Evolutionary conservation across 2,888 invertebrate genomes (phyloP).

Genomic region (Nomada fabriciana): DNA sequence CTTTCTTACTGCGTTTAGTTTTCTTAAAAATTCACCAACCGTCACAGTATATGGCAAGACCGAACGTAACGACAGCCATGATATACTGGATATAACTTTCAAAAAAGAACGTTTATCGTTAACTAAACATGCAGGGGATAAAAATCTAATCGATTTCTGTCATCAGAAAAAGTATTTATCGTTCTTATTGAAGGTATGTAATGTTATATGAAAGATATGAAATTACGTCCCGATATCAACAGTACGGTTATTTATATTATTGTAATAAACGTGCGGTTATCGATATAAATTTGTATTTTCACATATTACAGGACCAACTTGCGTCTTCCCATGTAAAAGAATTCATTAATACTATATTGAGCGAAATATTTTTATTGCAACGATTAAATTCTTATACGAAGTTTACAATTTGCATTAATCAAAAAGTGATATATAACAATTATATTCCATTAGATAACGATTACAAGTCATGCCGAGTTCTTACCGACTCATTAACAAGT

Average conservation of each 20-base stretch:
- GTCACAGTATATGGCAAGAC: constrained; percentile 36
- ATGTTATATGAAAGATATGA: background rate
- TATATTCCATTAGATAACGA: constrained; percentile 59
- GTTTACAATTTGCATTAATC: constrained; percentile 62
- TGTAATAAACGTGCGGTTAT: background rate
- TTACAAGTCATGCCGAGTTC: constrained; percentile 62
- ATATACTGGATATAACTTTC: constrained; percentile 25
- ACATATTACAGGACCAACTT: constrained; percentile 70
- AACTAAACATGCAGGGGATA: background rate
- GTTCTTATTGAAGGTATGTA: constrained; percentile 59
- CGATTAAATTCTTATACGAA: constrained; percentile 62
- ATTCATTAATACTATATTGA: constrained; percentile 61
- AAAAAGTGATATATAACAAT: constrained; percentile 66
- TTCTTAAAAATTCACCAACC: constrained; percentile 11
- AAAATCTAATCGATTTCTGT: constrained; percentile 16
- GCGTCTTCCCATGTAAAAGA: constrained; percentile 34
- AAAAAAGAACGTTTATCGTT: background rate
- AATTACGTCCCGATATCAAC: background rate
- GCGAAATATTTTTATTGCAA: constrained; percentile 61
- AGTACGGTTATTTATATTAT: background rate
- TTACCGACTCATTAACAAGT: constrained; percentile 64
- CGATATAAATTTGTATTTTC: constrained; percentile 16
- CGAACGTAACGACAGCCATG: constrained; percentile 3
- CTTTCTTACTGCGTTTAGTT: background rate
- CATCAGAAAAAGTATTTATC: constrained; percentile 60